Base-by-base conservation (phyloP, 1,140 invertebrate species). In the Bombyx mandarina region DNA sequence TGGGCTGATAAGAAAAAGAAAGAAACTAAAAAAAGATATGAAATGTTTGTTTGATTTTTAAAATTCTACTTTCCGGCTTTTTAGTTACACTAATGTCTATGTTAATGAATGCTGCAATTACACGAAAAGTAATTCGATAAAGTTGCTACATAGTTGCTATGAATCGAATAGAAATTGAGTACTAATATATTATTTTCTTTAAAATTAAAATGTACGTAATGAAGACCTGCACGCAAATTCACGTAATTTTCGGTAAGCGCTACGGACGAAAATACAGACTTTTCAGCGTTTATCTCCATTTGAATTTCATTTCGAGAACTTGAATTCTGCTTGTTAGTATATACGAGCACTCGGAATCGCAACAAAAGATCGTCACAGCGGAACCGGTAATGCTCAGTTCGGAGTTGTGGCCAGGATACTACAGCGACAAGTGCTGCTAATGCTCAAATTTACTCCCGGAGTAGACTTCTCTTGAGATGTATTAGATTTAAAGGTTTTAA, bases 341-440 rank as follows among this genome's bases (percentile, higher is more conserved):
- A 35, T 35, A 35, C 55, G 63, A 51, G 67, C 59, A 58, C 50
- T 60, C 63, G 62, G 65, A 60, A 53, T 61, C 66, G 56, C 62
- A 64, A 73, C 71, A 74, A 74, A 74, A 76, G 69, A 62, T 73
- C 69, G 69, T 69, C 67, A 70, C 69, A 54, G 58, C 70, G 65
- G 71, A 73, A 75, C 67, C 73, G 71, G 71, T 69, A 73, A 74
- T 71, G 71, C 68, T 69, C 70, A 56, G 70, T 73, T 75, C 68
- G 66, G 68, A 67, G 74, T 75, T 77, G 73, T 71, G 67, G 69
- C 68, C 63, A 60, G 56, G 26, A 35, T 35, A 35, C 26, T 35
- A 35, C 26, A 35, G 26, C 26, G 26, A 35, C 26, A 35, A 64
- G 52, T 64, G 64, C 61, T 59, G 62, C 67, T 63, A 66, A 67